Conservation (phyloP, 2,113 vertebrate species). For the Pelobates fuscus region DNA sequence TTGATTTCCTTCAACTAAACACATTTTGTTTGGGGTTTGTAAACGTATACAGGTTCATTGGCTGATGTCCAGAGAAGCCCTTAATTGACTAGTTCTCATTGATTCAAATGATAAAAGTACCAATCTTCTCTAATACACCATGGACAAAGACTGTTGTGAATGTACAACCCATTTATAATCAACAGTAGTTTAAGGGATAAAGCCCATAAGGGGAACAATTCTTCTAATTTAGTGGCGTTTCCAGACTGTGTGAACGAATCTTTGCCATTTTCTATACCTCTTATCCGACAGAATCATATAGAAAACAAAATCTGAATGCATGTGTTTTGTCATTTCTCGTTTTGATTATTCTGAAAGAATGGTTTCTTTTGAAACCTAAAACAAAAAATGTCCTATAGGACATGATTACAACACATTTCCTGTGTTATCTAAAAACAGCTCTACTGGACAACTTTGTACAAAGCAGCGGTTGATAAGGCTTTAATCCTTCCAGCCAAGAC, state of each 20-base stretch:
- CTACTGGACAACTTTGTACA: slow-evolving; percentile 50
- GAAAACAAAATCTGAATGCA: not conserved
- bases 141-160: no score
- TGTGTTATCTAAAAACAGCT: slow-evolving; percentile 52
- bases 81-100: no score
- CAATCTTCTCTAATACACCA: no score
- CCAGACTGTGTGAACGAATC: not conserved
- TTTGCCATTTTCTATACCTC: not conserved
- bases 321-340: not conserved
- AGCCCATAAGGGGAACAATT: not conserved
- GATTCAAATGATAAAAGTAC: no score
- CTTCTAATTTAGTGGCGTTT: not conserved
- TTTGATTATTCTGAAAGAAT: not conserved
- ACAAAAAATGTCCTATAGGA: slow-evolving; percentile 36
- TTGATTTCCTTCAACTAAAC: no score
- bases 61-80: no score
- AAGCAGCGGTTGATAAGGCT: slow-evolving; percentile 48
- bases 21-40: no score
- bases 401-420: slow-evolving; percentile 52
- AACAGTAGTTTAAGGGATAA: not conserved
- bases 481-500: slow-evolving; percentile 35
- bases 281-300: not conserved
- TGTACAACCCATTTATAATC: not conserved
- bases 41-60: no score
- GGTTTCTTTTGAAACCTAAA: not conserved